phyloP scores from a whole-genome alignment of 2,888 invertebrate genomes.

The Lutraria lutraria region DNA sequence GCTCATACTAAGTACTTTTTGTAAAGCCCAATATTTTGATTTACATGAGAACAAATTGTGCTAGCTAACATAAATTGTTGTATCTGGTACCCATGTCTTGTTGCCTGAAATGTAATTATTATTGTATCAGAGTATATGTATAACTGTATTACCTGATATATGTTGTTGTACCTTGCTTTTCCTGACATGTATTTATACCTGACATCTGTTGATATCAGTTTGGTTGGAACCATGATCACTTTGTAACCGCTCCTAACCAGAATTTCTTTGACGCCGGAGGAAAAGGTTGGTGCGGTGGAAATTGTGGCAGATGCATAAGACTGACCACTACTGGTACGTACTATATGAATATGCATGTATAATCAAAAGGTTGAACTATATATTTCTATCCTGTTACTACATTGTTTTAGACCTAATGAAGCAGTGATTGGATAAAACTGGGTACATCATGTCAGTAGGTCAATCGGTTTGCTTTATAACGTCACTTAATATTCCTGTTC shows the following conservation, averaged over 20 bases:
- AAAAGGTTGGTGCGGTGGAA: constrained; percentile 74
- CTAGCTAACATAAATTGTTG: neutral
- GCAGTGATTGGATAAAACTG: too few relatives aligned
- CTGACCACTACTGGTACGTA: constrained; percentile 79
- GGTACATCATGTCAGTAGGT: neutral
- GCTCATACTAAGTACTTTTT: too few relatives aligned
- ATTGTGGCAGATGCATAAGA: constrained; percentile 77
- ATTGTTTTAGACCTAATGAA: too few relatives aligned
- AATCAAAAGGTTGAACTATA: neutral
- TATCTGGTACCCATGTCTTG: neutral
- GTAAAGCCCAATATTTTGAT: too few relatives aligned
- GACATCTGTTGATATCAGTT: constrained; percentile 57
- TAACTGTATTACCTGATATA: neutral
- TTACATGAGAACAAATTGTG: neutral
- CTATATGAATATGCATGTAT: neutral
- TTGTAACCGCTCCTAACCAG: constrained; percentile 76
- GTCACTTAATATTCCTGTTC: neutral
- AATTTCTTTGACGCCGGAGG: constrained; percentile 69
- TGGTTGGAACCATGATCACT: constrained; percentile 73
- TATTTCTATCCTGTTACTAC: neutral
- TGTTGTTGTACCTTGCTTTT: neutral
- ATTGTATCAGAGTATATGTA: neutral
- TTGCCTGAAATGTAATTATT: neutral
- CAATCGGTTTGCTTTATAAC: neutral
- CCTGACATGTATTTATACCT: neutral